Evolutionary conservation across 2,113 vertebrate genomes (phyloP), one percentile per base, ranked within the genome.

Genomic region (Pantherophis guttatus): DNA sequence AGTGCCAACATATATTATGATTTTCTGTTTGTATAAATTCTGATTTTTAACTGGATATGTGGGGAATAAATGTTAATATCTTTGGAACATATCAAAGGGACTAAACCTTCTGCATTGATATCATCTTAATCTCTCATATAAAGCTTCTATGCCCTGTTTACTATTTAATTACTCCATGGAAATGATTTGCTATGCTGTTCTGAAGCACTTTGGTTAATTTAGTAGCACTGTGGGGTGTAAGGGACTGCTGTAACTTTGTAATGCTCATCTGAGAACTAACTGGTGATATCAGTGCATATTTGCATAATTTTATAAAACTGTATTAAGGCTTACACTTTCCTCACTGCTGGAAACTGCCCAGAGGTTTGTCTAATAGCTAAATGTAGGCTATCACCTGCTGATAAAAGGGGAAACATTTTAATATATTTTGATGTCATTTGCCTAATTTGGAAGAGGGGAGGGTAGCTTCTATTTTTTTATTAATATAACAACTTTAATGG

Each of bases 171-270:
- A 53, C 11, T 90, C 1, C 88, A 6, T 93, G 33, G 3, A 93
- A 93, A 21, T 92, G 21, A 94, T 33, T 75, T 86, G 7, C 91
- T 93, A 17, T 65, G 94, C 93, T 81, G 10, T 92, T 94, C 92
- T 70, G 87, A 88, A 92, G n/a, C 48, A 93, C 4, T 90, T 93
- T 85, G 92, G 86, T 91, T 65, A 58, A 93, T 92, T 93, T 92
- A 89, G 90, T 90, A 94, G 1, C 7, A 93, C 21, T 19, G 50
- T 33, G 11, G 75, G 3, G 0, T 93, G 12, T 81, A 62, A 95
- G 96, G 91, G 81, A 1, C 1, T 91, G 21, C 59, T 95, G 1
- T 94, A 93, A 93, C 93, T 89, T 19, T 87, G 17, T 91, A 70
- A 87, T 93, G 44, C 10, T 93, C 52, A 94, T 3, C 11, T 94